Evolutionary conservation across 2,113 vertebrate species (phyloP).

Genomic region (Erythrolamprus reginae): DNA sequence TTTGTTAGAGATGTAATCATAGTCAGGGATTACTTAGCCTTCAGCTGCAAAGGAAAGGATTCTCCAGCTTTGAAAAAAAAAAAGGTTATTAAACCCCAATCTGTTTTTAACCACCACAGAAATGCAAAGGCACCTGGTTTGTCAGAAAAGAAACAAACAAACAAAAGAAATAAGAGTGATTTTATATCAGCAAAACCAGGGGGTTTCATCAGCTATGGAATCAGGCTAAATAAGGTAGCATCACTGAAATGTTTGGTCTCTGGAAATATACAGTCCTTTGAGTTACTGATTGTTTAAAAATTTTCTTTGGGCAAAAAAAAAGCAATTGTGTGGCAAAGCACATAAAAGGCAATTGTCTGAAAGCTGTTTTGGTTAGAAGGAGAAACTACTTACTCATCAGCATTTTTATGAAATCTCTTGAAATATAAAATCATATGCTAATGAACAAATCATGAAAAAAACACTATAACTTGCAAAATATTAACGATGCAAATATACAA

Average conservation of each 20-base stretch:
- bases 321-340: background rate
- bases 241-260: background rate
- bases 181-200: background rate
- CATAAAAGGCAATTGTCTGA: background rate
- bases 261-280: background rate
- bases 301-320: background rate
- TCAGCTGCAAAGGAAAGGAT: background rate
- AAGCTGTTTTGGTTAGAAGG: background rate
- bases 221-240: background rate
- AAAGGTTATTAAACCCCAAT: background rate
- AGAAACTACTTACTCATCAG: background rate
- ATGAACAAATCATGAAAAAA: background rate
- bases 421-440: background rate
- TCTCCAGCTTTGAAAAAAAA: too few species aligned
- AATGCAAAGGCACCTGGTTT: background rate
- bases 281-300: background rate
- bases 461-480: background rate
- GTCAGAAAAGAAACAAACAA: background rate
- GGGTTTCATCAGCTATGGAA: background rate
- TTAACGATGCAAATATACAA: background rate
- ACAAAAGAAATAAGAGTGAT: background rate
- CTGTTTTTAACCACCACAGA: background rate
- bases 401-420: background rate
- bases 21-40: background rate
- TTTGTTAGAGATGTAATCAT: background rate